phyloP scores from a whole-genome alignment of 2,797 vertebrate species.

The Erpetoichthys calabaricus region DNA sequence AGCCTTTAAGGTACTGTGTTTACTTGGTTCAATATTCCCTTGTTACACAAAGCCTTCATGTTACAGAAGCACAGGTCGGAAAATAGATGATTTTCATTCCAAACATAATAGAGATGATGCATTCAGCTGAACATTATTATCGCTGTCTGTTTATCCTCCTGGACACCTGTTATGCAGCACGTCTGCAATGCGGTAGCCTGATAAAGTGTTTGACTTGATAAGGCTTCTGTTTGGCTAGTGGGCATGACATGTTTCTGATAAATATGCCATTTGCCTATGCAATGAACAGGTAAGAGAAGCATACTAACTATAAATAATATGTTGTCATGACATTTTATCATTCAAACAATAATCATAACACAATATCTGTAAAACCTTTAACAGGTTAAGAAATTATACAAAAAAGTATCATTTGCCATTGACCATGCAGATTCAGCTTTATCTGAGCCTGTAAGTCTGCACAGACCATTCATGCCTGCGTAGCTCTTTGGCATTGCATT shows the following conservation, averaged over 20 bases:
- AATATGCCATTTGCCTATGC: neutral
- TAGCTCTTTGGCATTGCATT: no score
- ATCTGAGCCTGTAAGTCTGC: no score
- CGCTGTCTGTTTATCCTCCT: neutral
- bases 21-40: neutral
- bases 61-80: neutral
- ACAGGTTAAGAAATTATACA: no score
- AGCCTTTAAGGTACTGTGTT: neutral
- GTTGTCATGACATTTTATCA: no score
- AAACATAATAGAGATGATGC: neutral
- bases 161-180: neutral
- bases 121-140: neutral
- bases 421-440: no score
- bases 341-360: no score
- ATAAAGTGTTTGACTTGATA: neutral
- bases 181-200: neutral
- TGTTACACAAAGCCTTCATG: neutral
- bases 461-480: no score
- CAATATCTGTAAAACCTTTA: no score
- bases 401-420: no score
- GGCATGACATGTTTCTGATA: neutral
- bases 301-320: no score
- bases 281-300: no score
- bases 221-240: conserved; percentile 1
- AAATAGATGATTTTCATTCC: neutral